These are phyloP conservation scores for Scortum barcoo DNA, from an alignment of 2,113 vertebrate genomes.

Conservation along the genomic window DNA sequence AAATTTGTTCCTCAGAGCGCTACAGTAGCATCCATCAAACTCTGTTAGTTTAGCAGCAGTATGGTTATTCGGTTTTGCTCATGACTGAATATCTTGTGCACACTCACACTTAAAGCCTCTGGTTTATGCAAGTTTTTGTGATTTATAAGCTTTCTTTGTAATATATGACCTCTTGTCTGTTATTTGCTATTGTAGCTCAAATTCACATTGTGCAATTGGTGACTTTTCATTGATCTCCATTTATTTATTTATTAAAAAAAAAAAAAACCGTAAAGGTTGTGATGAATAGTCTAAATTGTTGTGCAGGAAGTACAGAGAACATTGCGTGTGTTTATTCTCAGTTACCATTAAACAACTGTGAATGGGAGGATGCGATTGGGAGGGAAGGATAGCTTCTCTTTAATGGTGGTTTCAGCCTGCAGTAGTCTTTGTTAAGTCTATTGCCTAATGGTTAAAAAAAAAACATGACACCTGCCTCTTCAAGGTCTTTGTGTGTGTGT, in stretches of 20 bases:
- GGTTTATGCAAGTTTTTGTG: constrained; percentile 4
- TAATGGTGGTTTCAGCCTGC: constrained; percentile 46
- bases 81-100: constrained; percentile 11
- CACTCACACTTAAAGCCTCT: background rate
- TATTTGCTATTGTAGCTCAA: constrained; percentile 7
- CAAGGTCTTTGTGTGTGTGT: constrained; percentile 31
- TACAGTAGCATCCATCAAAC: background rate
- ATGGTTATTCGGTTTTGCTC: constrained; percentile 20
- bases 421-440: constrained; percentile 52
- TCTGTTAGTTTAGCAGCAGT: background rate
- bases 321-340: constrained; percentile 57
- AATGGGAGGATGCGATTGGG: constrained; percentile 65
- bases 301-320: constrained; percentile 20
- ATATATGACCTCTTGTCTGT: background rate
- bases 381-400: constrained; percentile 30
- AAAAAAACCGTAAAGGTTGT: background rate
- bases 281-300: constrained; percentile 25
- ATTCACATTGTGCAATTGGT: constrained; percentile 10
- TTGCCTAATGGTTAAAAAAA: constrained; percentile 59
- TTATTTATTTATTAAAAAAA: background rate
- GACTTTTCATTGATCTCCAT: constrained; percentile 16
- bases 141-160: background rate
- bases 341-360: constrained; percentile 69
- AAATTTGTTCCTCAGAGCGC: background rate
- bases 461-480: constrained; percentile 40